Evolutionary conservation across 2,797 vertebrate genomes (phyloP), one percentile per base, ranked within the genome.

Genomic region (Characodon lateralis): DNA sequence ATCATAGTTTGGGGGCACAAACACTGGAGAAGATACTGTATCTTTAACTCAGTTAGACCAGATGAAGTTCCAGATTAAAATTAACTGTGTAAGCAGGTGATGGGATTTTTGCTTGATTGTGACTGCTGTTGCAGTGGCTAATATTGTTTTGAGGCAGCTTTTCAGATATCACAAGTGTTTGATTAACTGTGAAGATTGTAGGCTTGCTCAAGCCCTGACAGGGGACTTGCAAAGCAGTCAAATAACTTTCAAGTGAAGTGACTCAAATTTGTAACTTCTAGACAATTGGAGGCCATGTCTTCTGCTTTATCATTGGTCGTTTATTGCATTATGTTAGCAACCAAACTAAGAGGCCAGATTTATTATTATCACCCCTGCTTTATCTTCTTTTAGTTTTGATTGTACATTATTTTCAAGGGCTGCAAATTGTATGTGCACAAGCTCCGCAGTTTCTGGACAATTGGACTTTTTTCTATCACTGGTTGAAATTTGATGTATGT

Each of bases 151-250:
- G 74, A 85, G 83, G 85, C 78, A 76, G 56, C 41, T 81, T 81
- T 81, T 76, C 56, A 63, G 65, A 74, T 31, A 78, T 83, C 53
- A 87, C 24, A 82, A 76, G 79, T 46, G 79, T 88, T 87, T 87
- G 75, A 89, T 89, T 82, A 72, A 77, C 83, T 87, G 22, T 73
- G 84, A 87, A 80, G 69, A 65, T 59, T 81, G 70, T 78, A 58
- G 66, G 80, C 48, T 35, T 71, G 41, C 48, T 78, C 5, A 77
- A 79, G 83, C 51, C 26, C 35, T 76, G 79, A 24, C 78, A 75
- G 50, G 71, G 50, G 68, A 48, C 56, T 80, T 77, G 43, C 61
- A 78, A 58, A 72, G 69, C 51, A 79, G 58, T 55, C 48, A 63
- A 12, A 71, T 26, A 74, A 74, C 65, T 75, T 41, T 78, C 66